phyloP scores from a whole-genome alignment of 2,797 vertebrate species.

The Lepus oiostolus region DNA sequence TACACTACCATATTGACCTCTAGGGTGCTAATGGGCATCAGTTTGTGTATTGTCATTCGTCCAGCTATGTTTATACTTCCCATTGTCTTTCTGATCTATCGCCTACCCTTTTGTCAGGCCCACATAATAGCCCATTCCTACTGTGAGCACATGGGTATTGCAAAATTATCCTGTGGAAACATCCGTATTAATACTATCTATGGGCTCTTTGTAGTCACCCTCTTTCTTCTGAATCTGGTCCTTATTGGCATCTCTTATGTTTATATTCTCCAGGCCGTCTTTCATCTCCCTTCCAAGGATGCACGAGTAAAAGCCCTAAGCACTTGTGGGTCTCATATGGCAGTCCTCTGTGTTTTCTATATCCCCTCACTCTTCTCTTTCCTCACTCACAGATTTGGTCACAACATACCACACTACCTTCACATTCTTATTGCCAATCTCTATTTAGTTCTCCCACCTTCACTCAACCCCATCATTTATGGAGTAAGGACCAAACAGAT shows the following conservation, averaged over 20 bases:
- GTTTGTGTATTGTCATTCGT: constrained; percentile 72
- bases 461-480: constrained; percentile 87
- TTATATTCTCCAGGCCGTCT: constrained; percentile 69
- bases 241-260: constrained; percentile 63
- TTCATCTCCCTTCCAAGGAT: constrained; percentile 65
- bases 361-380: constrained; percentile 69
- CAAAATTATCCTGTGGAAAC: constrained; percentile 86
- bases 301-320: constrained; percentile 71
- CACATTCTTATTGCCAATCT: constrained; percentile 76
- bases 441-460: constrained; percentile 80
- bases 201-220: constrained; percentile 73
- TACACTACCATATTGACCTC: constrained; percentile 66
- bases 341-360: constrained; percentile 66
- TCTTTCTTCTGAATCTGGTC: constrained; percentile 67
- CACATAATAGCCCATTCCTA: constrained; percentile 82
- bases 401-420: constrained; percentile 57
- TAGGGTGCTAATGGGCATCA: constrained; percentile 66
- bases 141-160: constrained; percentile 89
- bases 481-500: constrained; percentile 89
- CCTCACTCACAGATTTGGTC: constrained; percentile 85
- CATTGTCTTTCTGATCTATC: constrained; percentile 83
- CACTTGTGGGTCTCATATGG: constrained; percentile 73
- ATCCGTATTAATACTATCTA: constrained; percentile 84
- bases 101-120: constrained; percentile 84
- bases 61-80: constrained; percentile 75